Conservation (phyloP, 2,888 invertebrate species). For the Monopis laevigella region DNA sequence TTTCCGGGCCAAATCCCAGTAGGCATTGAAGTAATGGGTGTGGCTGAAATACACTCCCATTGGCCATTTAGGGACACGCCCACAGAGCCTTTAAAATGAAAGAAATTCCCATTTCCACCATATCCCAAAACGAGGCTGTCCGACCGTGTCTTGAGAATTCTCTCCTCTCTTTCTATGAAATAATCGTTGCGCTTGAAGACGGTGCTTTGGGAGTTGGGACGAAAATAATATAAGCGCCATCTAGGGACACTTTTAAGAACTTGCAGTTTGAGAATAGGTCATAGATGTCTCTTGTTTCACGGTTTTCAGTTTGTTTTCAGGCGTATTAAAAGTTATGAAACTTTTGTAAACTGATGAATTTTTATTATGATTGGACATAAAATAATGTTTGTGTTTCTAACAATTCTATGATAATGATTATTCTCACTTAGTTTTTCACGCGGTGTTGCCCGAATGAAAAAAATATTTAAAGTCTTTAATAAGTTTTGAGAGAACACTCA, state of each 20-base stretch:
- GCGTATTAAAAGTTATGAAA: no score
- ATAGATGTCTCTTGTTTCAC: no score
- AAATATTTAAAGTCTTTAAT: no score
- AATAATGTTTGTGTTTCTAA: no score
- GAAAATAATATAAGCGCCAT: constrained; percentile 33
- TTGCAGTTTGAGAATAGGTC: no score
- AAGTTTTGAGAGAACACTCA: no score
- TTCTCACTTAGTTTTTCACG: no score
- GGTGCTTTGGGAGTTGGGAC: constrained; percentile 35
- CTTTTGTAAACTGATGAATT: no score
- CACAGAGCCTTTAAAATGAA: constrained; percentile 45
- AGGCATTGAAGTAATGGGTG: constrained; percentile 61
- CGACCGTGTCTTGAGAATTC: constrained; percentile 56
- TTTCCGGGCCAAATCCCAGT: constrained; percentile 59
- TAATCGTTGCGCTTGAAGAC: constrained; percentile 48
- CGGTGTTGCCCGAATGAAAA: no score
- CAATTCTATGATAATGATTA: no score
- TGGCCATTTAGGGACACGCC: constrained; percentile 46
- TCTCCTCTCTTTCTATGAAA: constrained; percentile 57
- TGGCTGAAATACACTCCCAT: constrained; percentile 49
- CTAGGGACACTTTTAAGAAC: constrained; percentile 29
- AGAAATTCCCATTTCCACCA: constrained; percentile 30
- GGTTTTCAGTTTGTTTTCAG: no score
- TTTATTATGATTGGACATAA: no score
- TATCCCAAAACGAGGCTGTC: constrained; percentile 34